Evolutionary conservation across 2,888 invertebrate species (phyloP), one percentile per base, ranked within the genome.

Genomic region (Volucella inflata): DNA sequence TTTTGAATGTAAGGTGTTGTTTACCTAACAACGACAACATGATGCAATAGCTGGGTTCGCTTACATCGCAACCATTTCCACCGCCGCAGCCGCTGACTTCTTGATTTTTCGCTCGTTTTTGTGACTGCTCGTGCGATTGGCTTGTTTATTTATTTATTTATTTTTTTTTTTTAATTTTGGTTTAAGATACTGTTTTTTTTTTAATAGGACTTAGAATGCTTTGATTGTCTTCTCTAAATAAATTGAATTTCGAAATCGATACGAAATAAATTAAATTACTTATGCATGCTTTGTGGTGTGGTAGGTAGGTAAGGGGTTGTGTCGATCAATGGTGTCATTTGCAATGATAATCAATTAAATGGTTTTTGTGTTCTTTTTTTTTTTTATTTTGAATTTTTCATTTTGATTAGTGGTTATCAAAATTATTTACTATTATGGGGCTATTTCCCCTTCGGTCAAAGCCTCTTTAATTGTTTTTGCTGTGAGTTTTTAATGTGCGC

Each of bases 21-120:
- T 71, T 50, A 3, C 51, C 44, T 30, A 48, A 8, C 51, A 9
- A 50, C 14, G n/a, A 10, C 38, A 74, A 40, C 38, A 74, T 74
- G 74, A 74, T 74, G 74, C 74, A 74, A 74, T 74, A 74, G 17
- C 38, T 65, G n/a, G 62, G 55, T 21, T 36, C 21, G 55, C 64
- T 74, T 74, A 74, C 74, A 74, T 64, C 21, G 59, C 38, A 8
- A 46, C 30, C 16, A 16, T 64, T n/a, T n/a, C n/a, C 8, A 46
- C 6, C 60, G 59, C 38, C n/a, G n/a, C n/a, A n/a, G n/a, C 50
- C n/a, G 46, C 46, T 46, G 6, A 12, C 46, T 46, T 46, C n/a
- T 10, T 46, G 11, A n/a, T n/a, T 74, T 53, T 53, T 51, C 16
- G 12, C 16, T n/a, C 50, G 16, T 51, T 16, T 16, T 14, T 44